Base-by-base conservation (phyloP, 1,140 invertebrate species). In the Drosophila ercepeae region DNA sequence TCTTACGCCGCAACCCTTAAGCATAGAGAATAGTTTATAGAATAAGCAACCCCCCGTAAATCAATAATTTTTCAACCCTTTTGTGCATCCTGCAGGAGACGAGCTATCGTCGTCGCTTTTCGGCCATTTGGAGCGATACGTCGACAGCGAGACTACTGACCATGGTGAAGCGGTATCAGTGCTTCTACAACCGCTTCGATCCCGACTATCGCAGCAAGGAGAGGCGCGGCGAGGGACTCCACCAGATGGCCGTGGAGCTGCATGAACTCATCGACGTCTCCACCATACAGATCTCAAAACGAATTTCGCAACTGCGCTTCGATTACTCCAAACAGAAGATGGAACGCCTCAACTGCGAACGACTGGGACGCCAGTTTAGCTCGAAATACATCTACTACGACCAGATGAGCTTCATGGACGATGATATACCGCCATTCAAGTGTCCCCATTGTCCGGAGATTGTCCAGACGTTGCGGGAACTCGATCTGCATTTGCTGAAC, bases 151-250 rank as follows among this genome's bases (percentile, higher is more conserved):
- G 88, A 49, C 54, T 90, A 27, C 54, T 90, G 32, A 71, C 61
- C 13, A 75, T 90, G 75, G 78, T 90, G 14, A 83, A 89, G 49
- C 69, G 75, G 3, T 88, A 81, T 61, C 81, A 90, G 52, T 90
- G 89, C 45, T 90, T 90, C 39, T 90, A 90, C 55, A 83, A 90
- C 34, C 86, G 88, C 29, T 88, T 77, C 42, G 82, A 90, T 72
- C 69, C 82, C 4, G 89, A 90, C 36, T 90, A 90, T 52, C 89
- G 89, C 39, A 90, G 89, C 55, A 90, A 90, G 61, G 89, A 90
- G 21, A 74, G 86, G 1, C 84, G 89, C 1, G 89, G 89, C 29
- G 89, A 90, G 57, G 89, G 89, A 0, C 60, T 90, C 25, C 89
- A 90, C 16, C 73, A 83, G 45, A 90, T 90, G 83, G 89, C 81